Conservation (phyloP, 2,797 vertebrate species). For the Melanotaenia maccullochi region DNA sequence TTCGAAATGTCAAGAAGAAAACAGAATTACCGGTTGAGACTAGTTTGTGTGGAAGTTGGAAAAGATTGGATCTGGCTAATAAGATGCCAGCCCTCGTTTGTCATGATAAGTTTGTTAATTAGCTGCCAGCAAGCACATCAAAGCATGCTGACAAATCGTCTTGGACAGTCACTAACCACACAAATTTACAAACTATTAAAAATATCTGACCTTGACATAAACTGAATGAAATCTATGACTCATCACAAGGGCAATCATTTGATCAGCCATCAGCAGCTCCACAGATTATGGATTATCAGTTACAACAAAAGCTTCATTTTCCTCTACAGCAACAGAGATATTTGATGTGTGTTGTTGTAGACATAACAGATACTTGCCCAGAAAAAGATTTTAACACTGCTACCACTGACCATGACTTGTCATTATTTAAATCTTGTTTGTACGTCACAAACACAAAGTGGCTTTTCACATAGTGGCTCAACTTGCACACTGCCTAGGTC, state of each 20-base stretch:
- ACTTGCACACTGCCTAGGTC: constrained; percentile 27
- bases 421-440: constrained; percentile 28
- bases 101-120: background rate
- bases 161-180: background rate
- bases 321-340: background rate
- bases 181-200: background rate
- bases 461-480: background rate
- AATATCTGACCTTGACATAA: background rate
- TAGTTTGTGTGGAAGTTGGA: constrained; percentile 16
- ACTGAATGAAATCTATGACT: background rate
- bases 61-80: background rate
- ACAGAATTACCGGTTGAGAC: background rate
- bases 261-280: background rate
- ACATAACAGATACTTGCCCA: constrained; percentile 29
- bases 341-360: constrained; percentile 11
- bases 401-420: background rate
- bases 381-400: constrained; percentile 14
- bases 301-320: background rate
- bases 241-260: too few relatives aligned
- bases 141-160: background rate
- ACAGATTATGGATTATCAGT: constrained; percentile 3
- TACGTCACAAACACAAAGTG: constrained; percentile 20
- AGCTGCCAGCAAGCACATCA: background rate
- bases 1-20: background rate
- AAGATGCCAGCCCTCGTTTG: background rate